Evolutionary conservation across 2,888 invertebrate genomes (phyloP).

Genomic region (Nesidiocoris tenuis): DNA sequence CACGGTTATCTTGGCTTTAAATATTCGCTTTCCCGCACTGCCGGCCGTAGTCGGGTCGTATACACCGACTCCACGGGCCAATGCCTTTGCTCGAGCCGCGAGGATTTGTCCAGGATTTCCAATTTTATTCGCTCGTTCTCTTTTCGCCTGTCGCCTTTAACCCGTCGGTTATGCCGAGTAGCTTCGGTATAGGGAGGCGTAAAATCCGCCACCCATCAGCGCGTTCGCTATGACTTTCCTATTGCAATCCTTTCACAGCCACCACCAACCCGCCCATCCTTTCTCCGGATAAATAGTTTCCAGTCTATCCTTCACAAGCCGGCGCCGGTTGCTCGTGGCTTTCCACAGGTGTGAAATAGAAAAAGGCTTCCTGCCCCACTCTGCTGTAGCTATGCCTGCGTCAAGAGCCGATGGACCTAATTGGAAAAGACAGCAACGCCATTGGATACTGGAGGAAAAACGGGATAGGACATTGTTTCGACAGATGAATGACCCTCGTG

Average conservation of each 20-base stretch:
- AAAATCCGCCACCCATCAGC: neutral
- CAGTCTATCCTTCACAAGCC: neutral
- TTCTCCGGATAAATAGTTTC: conserved; percentile 9
- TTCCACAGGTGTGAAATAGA: neutral
- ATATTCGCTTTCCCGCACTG: conserved; percentile 31
- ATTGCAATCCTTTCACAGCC: neutral
- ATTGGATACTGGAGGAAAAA: too few species aligned
- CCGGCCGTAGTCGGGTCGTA: neutral
- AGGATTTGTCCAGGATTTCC: conserved; percentile 38
- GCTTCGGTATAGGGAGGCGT: neutral
- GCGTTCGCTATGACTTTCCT: neutral
- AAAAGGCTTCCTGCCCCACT: too few species aligned
- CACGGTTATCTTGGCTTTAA: conserved; percentile 41
- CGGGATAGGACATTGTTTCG: too few species aligned
- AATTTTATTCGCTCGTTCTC: conserved; percentile 30
- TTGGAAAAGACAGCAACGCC: too few species aligned
- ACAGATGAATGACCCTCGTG: too few species aligned
- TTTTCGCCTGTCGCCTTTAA: conserved; percentile 6
- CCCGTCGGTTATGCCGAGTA: neutral
- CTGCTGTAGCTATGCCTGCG: too few species aligned
- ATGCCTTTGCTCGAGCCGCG: conserved; percentile 1
- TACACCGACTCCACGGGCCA: neutral
- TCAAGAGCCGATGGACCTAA: too few species aligned
- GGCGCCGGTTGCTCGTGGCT: neutral
- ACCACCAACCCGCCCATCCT: neutral